phyloP scores from a whole-genome alignment of 2,113 vertebrate genomes.

The Bubo blakistoni region DNA sequence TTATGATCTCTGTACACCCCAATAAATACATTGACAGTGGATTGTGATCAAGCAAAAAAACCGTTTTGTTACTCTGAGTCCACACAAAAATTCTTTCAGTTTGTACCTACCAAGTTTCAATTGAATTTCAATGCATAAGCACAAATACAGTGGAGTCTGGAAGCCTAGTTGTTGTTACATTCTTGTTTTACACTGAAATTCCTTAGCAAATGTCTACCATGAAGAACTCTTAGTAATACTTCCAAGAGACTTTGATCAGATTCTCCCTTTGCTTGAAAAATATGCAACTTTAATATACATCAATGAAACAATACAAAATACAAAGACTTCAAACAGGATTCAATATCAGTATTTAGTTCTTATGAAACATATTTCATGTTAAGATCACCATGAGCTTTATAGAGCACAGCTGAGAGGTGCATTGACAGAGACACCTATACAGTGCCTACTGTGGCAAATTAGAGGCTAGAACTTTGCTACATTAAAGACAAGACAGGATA shows the following conservation, averaged over 20 bases:
- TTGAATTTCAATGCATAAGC: background rate
- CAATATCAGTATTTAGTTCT: background rate
- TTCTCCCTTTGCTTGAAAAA: background rate
- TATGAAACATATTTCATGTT: background rate
- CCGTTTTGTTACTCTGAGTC: accelerated
- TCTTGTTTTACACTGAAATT: background rate
- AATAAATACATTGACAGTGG: background rate
- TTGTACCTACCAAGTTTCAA: background rate
- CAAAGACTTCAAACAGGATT: background rate
- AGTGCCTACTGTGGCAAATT: background rate
- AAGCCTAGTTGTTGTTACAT: background rate
- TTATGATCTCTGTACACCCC: background rate
- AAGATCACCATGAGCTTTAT: background rate
- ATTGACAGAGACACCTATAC: background rate
- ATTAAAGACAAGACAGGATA: background rate
- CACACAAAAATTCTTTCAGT: background rate
- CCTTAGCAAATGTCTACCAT: background rate
- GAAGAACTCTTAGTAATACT: background rate
- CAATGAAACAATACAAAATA: background rate
- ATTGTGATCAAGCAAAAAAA: background rate
- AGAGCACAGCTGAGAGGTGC: background rate
- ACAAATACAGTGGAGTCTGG: background rate
- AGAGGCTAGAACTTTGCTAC: background rate
- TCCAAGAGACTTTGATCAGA: background rate
- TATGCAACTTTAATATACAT: background rate